Evolutionary conservation across 2,113 vertebrate species (phyloP).

Genomic region (Meleagris gallopavo): DNA sequence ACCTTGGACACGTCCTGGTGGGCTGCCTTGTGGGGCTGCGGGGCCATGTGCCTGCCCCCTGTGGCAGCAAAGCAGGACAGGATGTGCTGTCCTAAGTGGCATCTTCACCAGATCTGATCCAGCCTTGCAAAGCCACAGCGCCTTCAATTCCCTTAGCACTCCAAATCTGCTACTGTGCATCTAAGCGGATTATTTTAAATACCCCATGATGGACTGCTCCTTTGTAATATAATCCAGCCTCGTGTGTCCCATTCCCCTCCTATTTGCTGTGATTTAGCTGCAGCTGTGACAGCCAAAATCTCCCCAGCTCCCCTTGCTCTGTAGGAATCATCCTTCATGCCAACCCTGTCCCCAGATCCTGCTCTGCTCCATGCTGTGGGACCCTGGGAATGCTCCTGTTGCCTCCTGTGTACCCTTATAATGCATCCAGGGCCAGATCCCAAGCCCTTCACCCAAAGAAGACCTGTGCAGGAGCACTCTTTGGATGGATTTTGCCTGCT

Average conservation of each 20-base stretch:
- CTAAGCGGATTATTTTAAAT: conserved; percentile 76
- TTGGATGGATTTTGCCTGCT: neutral
- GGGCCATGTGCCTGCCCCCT: conserved; percentile 3
- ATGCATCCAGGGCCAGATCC: fast-evolving
- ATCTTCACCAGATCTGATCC: conserved; percentile 70
- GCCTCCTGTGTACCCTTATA: fast-evolving
- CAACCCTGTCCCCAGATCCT: neutral
- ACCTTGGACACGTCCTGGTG: neutral
- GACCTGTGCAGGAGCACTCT: neutral
- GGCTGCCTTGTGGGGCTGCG: neutral
- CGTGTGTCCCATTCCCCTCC: conserved; percentile 68
- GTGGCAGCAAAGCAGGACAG: neutral
- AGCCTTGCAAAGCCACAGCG: conserved; percentile 67
- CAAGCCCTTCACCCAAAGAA: neutral
- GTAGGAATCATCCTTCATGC: neutral
- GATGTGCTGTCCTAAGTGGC: conserved; percentile 58
- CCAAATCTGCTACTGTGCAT: conserved; percentile 74
- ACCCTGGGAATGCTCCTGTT: neutral
- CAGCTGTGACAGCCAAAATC: conserved; percentile 55
- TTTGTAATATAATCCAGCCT: conserved; percentile 75
- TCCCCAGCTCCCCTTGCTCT: conserved; percentile 4
- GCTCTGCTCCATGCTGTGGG: neutral
- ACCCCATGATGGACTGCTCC: conserved; percentile 73
- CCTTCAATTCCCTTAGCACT: conserved; percentile 73
- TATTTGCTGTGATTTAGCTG: conserved; percentile 66